Conservation (phyloP, 2,888 invertebrate genomes). For the Nebria salina region DNA sequence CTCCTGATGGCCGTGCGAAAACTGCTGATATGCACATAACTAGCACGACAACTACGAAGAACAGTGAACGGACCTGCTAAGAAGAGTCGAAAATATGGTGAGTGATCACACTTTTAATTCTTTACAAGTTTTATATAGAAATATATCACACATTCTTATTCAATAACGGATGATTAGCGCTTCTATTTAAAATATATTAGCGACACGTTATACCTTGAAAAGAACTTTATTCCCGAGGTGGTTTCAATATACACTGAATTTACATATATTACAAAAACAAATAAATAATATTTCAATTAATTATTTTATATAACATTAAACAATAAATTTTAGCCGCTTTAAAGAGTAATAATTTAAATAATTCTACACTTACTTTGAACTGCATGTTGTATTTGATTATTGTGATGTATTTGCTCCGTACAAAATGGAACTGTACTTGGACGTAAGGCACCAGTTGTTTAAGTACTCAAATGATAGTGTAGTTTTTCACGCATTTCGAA, state of each 20-base stretch:
- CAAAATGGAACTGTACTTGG: slow-evolving; percentile 35
- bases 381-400: slow-evolving; percentile 31
- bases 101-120: not conserved
- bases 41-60: slow-evolving; percentile 34
- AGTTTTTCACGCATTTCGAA: slow-evolving; percentile 40
- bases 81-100: not conserved
- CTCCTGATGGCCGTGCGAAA: slow-evolving; percentile 34
- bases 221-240: too few relatives aligned
- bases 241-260: too few relatives aligned
- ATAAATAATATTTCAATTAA: too few relatives aligned
- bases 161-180: too few relatives aligned
- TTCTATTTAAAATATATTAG: too few relatives aligned
- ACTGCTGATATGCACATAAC: slow-evolving; percentile 29
- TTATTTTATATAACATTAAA: too few relatives aligned
- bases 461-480: slow-evolving; percentile 30
- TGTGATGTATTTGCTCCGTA: slow-evolving; percentile 20
- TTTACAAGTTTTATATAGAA: not conserved
- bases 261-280: too few relatives aligned
- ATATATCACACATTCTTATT: too few relatives aligned
- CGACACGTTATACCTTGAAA: too few relatives aligned
- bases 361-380: slow-evolving; percentile 20
- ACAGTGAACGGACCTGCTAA: slow-evolving; percentile 32
- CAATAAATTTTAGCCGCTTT: too few relatives aligned
- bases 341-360: too few relatives aligned
- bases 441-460: not conserved